A percentile compares a stretch with the other conserved stretches of the same genome.
These are phyloP conservation scores for Prosapia bicincta DNA, from an alignment of 2,888 invertebrate species.

Conservation along the genomic window DNA sequence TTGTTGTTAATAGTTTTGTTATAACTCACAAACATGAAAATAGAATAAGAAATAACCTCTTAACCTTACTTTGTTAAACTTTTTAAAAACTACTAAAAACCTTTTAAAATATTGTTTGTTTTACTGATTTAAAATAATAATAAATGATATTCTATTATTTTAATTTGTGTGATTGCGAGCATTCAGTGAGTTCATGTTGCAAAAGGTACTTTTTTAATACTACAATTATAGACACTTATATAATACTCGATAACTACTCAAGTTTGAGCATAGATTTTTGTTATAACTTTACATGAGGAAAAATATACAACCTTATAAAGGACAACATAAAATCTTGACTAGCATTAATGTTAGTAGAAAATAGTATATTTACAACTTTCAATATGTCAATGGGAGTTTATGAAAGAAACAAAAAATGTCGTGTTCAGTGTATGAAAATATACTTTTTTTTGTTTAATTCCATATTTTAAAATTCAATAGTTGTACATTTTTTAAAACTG, in stretches of 20 bases:
- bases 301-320: constrained; percentile 12
- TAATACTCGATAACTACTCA: neutral
- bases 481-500: neutral
- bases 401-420: constrained; percentile 4
- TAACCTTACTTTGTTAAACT: neutral
- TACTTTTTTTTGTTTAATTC: constrained; percentile 11
- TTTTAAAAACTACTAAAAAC: neutral
- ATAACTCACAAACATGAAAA: no score
- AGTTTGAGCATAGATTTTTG: neutral
- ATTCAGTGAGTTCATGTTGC: neutral
- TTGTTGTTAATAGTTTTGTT: no score
- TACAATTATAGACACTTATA: neutral
- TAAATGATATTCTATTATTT: neutral
- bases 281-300: constrained; percentile 2
- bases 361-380: constrained; percentile 23
- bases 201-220: neutral
- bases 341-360: constrained; percentile 28
- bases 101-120: neutral
- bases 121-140: neutral
- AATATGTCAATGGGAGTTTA: constrained; percentile 16
- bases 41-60: no score
- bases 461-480: no score
- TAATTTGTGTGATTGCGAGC: neutral
- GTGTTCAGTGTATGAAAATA: constrained; percentile 25
- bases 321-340: constrained; percentile 10